Evolutionary conservation across 2,797 vertebrate species (phyloP), one percentile per base, ranked within the genome.

Genomic region (Melanotaenia nigrans): DNA sequence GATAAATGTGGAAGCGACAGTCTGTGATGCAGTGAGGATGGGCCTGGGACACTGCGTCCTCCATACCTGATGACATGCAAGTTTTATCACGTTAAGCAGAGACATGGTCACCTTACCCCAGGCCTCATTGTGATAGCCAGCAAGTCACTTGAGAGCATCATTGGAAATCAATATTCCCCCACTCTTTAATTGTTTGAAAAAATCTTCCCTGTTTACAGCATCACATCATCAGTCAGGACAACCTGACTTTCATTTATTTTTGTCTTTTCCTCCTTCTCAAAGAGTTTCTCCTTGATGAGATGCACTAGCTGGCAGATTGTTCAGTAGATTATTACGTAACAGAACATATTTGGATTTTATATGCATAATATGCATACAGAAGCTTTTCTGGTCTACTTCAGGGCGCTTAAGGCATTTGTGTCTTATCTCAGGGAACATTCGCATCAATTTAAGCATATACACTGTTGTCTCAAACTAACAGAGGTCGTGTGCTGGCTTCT

Each of bases 111-210:
- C 93, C 95, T 95, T 93, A 93, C 94, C 95, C 94, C 93, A 77
- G 94, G 95, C 95, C 94, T 94, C 94, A 90, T 93, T 94, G 93
- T 94, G 95, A 95, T 91, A 95, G 95, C 89, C 85, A 85, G 87
- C 93, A 94, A 95, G 95, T 95, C 94, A 95, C 95, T 94, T 78
- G 91, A 93, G 94, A 93, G 93, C 89, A 88, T 87, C 94, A 95
- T 95, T 92, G 95, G 96, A 97, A 96, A 97, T 97, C 96, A 94
- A 96, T 97, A 96, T 91, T 85, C 92, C 82, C 87, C 91, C 86
- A 93, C 93, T 93, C 94, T 90, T 90, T 94, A 94, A 94, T 94
- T 94, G 95, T 95, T 93, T 87, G 84, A 84, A 90, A 95, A 89
- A 78, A 84, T 90, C 87, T 88, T 94, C 89, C 76, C 84, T 86